These are phyloP conservation scores for Galerucella nymphaeae DNA, from an alignment of 2,888 invertebrate genomes.

Conservation along the genomic window DNA sequence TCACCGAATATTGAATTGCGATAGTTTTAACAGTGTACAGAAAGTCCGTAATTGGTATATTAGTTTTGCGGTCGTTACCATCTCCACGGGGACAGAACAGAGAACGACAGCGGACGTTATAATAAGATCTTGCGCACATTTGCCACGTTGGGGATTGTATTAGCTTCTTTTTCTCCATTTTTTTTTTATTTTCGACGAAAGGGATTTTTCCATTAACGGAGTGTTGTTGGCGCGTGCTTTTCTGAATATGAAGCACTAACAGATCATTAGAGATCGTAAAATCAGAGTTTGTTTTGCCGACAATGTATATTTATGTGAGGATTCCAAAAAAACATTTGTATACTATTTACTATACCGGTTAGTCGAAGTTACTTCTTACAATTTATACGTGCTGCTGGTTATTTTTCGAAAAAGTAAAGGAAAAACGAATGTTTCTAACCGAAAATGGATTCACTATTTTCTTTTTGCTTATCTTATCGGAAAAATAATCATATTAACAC, in stretches of 20 bases:
- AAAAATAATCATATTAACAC: no score
- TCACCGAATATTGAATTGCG: background rate
- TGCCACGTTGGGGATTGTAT: constrained; percentile 35
- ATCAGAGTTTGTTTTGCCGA: constrained; percentile 4
- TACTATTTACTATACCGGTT: background rate
- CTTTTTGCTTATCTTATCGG: no score
- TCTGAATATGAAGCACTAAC: constrained; percentile 22
- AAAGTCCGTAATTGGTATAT: constrained; percentile 64
- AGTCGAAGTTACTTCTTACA: background rate
- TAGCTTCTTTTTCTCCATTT: constrained; percentile 11
- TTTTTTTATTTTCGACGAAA: constrained; percentile 18
- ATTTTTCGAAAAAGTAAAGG: no score
- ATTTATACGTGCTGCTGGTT: background rate
- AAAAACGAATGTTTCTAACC: no score
- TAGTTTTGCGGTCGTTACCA: constrained; percentile 65
- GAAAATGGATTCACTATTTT: no score
- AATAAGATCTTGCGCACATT: constrained; percentile 45
- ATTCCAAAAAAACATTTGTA: background rate
- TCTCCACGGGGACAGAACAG: constrained; percentile 54
- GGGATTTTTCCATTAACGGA: constrained; percentile 29
- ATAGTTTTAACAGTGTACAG: constrained; percentile 33
- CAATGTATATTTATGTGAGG: background rate
- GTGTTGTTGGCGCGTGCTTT: constrained; percentile 25
- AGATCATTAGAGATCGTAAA: constrained; percentile 24
- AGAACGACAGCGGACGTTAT: constrained; percentile 22